Conservation (phyloP, 1,140 invertebrate genomes). For the Ceratina australensis region DNA sequence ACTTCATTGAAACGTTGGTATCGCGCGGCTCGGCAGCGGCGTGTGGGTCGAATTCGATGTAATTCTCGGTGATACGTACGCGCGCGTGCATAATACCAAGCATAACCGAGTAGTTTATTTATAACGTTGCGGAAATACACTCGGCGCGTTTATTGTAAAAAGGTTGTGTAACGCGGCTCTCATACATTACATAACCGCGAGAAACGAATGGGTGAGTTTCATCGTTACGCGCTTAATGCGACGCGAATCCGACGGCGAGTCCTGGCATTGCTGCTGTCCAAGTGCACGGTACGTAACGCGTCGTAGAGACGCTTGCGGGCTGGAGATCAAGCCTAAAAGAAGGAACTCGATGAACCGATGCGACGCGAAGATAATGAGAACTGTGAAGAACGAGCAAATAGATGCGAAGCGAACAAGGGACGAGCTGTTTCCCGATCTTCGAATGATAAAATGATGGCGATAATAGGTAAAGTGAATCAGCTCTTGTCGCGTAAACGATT, state of each 20-base stretch:
- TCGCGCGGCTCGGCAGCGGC: background rate
- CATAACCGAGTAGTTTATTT: conserved; percentile 77
- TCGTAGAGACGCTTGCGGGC: background rate
- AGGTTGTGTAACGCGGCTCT: conserved; percentile 66
- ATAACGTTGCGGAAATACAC: conserved; percentile 73
- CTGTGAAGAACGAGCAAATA: background rate
- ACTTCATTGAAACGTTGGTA: too few relatives aligned
- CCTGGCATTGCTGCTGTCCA: background rate
- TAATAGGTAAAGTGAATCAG: background rate
- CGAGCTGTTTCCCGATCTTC: background rate
- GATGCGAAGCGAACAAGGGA: background rate
- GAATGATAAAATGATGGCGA: background rate
- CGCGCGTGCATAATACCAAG: conserved; percentile 70
- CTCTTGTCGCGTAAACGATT: too few relatives aligned
- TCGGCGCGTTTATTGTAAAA: conserved; percentile 72
- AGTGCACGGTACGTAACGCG: too few relatives aligned
- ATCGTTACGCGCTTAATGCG: background rate
- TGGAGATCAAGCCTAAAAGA: background rate
- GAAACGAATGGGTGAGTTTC: background rate
- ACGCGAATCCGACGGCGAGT: background rate
- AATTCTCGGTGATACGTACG: conserved; percentile 65
- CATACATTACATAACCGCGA: conserved; percentile 65
- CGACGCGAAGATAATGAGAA: too few relatives aligned
- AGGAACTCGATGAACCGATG: background rate
- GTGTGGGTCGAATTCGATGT: conserved; percentile 25